Conservation (phyloP, 1,140 invertebrate genomes). For the Papilio polyxenes region DNA sequence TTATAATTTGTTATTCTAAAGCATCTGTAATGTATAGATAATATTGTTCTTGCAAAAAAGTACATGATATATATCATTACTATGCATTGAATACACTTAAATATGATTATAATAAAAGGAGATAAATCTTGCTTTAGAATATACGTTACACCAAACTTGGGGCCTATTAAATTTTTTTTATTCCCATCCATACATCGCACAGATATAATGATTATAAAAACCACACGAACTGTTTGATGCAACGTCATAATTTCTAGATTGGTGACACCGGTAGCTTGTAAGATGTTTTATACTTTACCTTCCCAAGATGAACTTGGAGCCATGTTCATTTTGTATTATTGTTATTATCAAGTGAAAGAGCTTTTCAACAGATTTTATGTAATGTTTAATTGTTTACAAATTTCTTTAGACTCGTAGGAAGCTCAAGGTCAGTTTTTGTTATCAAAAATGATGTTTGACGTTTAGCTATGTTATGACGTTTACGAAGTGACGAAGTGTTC, state of each 20-base stretch:
- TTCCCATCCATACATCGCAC: neutral
- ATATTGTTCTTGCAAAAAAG: no score
- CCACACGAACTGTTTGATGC: constrained; percentile 34
- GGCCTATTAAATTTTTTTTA: neutral
- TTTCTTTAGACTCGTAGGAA: neutral
- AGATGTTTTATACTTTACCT: constrained; percentile 55
- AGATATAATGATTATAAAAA: constrained; percentile 35
- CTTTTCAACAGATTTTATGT: neutral
- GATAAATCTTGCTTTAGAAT: neutral
- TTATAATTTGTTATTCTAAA: no score
- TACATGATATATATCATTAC: no score
- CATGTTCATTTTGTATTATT: constrained; percentile 52
- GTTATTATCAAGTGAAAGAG: neutral
- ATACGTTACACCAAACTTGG: neutral
- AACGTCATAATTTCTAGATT: constrained; percentile 49
- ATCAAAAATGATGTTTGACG: neutral
- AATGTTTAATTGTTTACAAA: constrained; percentile 31
- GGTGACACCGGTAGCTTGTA: constrained; percentile 41
- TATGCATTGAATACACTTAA: neutral
- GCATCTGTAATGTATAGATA: no score
- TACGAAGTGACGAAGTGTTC: neutral
- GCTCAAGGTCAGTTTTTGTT: constrained; percentile 1
- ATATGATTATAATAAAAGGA: neutral
- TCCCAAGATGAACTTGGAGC: constrained; percentile 70
- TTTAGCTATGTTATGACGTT: neutral